Conservation (phyloP, 92 coral and sea anemone species). For the Epizoanthus fatuus region DNA sequence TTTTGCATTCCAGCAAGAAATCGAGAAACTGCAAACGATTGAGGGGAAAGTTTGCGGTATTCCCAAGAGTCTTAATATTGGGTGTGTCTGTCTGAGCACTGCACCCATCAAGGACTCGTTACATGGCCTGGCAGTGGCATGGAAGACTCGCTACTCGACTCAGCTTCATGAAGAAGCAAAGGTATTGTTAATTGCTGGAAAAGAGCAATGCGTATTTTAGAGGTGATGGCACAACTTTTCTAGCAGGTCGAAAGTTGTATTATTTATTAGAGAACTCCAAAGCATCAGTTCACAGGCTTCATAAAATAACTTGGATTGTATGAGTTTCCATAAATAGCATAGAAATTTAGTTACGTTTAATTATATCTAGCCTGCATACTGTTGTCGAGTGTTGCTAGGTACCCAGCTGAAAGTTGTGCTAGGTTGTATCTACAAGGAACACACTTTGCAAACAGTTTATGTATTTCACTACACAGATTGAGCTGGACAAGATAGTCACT, state of each 20-base stretch:
- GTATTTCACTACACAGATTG: constrained; percentile 69
- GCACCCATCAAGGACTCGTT: constrained; percentile 98
- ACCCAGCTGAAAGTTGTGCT: neutral
- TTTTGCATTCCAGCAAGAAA: constrained; percentile 82
- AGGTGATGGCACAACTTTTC: too few species aligned
- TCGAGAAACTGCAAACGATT: constrained; percentile 89
- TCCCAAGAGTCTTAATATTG: constrained; percentile 83
- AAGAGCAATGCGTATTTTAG: too few species aligned
- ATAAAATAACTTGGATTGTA: too few species aligned
- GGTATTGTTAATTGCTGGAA: constrained; percentile 50
- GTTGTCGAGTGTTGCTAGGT: too few species aligned
- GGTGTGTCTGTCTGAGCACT: constrained; percentile 91
- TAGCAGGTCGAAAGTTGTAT: too few species aligned
- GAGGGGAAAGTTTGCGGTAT: constrained; percentile 87
- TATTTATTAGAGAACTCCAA: too few species aligned
- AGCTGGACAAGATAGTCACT: constrained; percentile 93
- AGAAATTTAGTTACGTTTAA: too few species aligned
- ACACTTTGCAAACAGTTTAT: neutral
- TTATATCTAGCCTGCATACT: too few species aligned
- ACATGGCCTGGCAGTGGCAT: constrained; percentile 97
- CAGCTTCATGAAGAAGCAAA: constrained; percentile 97
- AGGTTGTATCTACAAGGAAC: neutral
- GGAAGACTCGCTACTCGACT: constrained; percentile 97
- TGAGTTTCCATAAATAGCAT: too few species aligned
- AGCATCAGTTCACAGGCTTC: too few species aligned